Evolutionary conservation across 2,797 vertebrate genomes (phyloP), one percentile per base, ranked within the genome.

Genomic region (Malacoraja senta): DNA sequence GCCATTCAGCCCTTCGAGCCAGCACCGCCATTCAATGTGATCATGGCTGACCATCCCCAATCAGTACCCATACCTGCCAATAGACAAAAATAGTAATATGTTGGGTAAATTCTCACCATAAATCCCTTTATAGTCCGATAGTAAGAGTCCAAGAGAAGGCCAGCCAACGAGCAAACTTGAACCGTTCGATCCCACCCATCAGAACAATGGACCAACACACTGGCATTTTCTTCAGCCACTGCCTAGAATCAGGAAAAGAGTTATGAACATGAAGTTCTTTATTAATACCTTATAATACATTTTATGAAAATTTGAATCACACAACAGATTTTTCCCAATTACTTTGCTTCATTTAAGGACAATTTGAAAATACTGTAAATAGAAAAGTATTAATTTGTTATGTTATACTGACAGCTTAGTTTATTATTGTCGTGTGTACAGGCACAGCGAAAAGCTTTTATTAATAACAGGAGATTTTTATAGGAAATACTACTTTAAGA

Each of bases 121-220:
- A 98, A 95, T 94, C 97, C 97, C 94, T 96, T 96, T 53, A 97
- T 96, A 13, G 97, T 97, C 93, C 97, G 96, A 94, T 97, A 97
- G 94, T 97, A 97, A 0, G 97, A 96, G 93, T 98, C 97, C 80
- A 98, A 93, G 26, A 97, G 95, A 78, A 98, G 95, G 81, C 95
- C 94, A 12, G 96, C 97, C 93, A 98, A 93, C 10, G 97, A 97
- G 95, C 97, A 98, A 35, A 97, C 97, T 94, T 97, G 97, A 0
- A 97, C 96, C 0, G 97, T 97, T 86, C 96, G 96, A 78, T 97
- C 97, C 97, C 97, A 97, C 7, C 97, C 97, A 1, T 98, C 97
- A 0, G 97, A 97, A 94, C 97, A 97, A 94, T 98, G 97, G 0
- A 97, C 97, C 91, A 97, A 94, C 93, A 97, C 96, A 0, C 95